Conservation (phyloP, 2,888 invertebrate species). For the Eupithecia insigniata region DNA sequence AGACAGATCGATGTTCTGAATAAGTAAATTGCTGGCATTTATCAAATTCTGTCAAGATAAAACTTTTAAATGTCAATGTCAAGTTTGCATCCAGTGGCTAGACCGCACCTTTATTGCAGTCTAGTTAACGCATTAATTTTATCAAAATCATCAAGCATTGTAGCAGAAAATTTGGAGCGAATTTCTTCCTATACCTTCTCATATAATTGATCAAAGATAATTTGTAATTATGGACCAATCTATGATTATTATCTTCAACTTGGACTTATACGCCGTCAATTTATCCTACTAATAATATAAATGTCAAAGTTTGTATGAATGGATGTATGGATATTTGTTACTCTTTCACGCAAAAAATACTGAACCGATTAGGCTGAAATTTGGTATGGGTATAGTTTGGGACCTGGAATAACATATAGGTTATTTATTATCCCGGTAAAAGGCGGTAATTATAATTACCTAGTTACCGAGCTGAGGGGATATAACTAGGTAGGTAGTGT, state of each 20-base stretch:
- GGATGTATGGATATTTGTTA: too few relatives aligned
- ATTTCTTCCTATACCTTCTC: constrained; percentile 18
- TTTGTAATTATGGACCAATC: constrained; percentile 15
- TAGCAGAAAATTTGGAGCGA: constrained; percentile 26
- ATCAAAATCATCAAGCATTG: constrained; percentile 32
- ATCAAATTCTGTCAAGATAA: constrained; percentile 26
- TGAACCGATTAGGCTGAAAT: too few relatives aligned
- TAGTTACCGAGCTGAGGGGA: not conserved
- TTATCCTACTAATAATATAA: too few relatives aligned
- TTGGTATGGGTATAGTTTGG: too few relatives aligned
- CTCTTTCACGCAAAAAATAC: too few relatives aligned
- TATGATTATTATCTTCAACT: constrained; percentile 28
- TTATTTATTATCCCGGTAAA: too few relatives aligned
- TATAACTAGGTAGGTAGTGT: not conserved
- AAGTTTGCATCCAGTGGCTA: constrained; percentile 20
- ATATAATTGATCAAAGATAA: constrained; percentile 17
- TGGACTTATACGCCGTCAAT: constrained; percentile 30
- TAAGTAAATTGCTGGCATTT: constrained; percentile 13
- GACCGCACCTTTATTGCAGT: constrained; percentile 18
- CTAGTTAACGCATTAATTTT: constrained; percentile 25
- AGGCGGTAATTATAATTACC: constrained; percentile 28
- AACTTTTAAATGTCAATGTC: constrained; percentile 26
- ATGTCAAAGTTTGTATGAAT: too few relatives aligned
- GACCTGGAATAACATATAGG: too few relatives aligned
- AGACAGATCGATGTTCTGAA: not conserved